These are phyloP conservation scores for Pterocles orientalis DNA, from an alignment of 2,113 vertebrate species.

Conservation along the genomic window DNA sequence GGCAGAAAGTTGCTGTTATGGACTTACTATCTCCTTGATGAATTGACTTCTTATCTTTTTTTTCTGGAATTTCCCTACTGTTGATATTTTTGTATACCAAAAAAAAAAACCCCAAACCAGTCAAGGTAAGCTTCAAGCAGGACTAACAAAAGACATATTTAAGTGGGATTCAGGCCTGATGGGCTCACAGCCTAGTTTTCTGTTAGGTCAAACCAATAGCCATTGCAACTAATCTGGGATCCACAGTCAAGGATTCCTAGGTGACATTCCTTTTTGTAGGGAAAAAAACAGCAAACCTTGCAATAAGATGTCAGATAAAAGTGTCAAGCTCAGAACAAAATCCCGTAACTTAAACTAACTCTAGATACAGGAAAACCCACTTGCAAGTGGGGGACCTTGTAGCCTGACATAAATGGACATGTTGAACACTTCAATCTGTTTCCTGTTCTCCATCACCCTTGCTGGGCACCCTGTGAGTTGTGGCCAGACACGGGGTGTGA, in stretches of 20 bases:
- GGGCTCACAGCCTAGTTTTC: neutral
- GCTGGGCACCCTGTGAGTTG: too few relatives aligned
- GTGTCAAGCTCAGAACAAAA: neutral
- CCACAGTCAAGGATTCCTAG: neutral
- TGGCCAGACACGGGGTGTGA: too few relatives aligned
- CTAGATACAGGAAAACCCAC: neutral
- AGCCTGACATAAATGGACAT: neutral
- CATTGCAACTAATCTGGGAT: neutral
- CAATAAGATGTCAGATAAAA: neutral
- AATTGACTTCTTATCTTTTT: neutral
- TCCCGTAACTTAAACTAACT: neutral
- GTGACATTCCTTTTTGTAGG: neutral
- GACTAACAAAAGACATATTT: neutral
- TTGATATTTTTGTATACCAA: neutral
- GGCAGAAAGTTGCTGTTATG: neutral
- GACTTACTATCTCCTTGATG: neutral
- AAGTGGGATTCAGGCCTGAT: neutral
- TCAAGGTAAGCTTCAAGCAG: neutral
- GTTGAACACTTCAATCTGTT: neutral
- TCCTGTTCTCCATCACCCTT: neutral
- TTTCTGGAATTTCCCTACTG: neutral
- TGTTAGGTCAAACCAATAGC: neutral
- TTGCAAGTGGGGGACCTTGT: too few relatives aligned
- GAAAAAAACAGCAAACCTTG: neutral
- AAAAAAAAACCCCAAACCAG: neutral